Base-by-base conservation (phyloP, 2,113 vertebrate genomes). In the Boulengeromyrus knoepffleri region DNA sequence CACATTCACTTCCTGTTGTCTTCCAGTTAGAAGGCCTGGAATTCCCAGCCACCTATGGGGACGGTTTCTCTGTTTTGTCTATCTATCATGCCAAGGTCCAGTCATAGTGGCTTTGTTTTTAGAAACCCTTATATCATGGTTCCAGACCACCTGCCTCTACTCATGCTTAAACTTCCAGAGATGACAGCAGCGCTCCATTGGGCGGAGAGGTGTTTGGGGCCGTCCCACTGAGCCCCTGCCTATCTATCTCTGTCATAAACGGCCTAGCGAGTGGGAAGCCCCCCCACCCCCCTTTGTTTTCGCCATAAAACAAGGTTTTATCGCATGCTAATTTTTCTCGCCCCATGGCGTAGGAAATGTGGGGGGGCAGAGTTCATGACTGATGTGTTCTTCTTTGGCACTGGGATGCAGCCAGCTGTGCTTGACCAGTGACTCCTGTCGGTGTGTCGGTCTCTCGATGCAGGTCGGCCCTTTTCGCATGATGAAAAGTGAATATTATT, bases 161-260 rank as follows among this genome's bases (percentile, higher is more conserved):
- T 17, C 52, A 58, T 46, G 52, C 36, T 62, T 42, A 27, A 15
- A 47, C 56, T 87, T 87, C 53, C 84, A 49, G 46, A 66, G 47
- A 86, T 70, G 84, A 85, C 50, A 27, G 21, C 42, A 19, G n/a
- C 21, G 21, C 45, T 47, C 56, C 36, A 58, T 1, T 45, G 80
- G 77, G 89, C 5, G 4, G 56, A 2, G 53, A 24, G 42, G 89
- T 27, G 42, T 27, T n/a, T 24, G n/a, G n/a, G 27, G 83, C 31
- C 10, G 15, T 87, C 83, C 89, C 15, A 13, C 36, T 5, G 45
- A 86, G 89, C 89, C 46, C 12, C 89, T 8, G 13, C 56, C 77
- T 24, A 90, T 86, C 56, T 5, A 39, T 90, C 89, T 66, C 83
- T 70, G 84, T 90, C 89, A 90, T 17, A 8, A 90, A n/a, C 1